Evolutionary conservation across 64 coral and sea anemone species (phyloP), one percentile per base, ranked within the genome.

Genomic region (Astreopora myriophthalma): DNA sequence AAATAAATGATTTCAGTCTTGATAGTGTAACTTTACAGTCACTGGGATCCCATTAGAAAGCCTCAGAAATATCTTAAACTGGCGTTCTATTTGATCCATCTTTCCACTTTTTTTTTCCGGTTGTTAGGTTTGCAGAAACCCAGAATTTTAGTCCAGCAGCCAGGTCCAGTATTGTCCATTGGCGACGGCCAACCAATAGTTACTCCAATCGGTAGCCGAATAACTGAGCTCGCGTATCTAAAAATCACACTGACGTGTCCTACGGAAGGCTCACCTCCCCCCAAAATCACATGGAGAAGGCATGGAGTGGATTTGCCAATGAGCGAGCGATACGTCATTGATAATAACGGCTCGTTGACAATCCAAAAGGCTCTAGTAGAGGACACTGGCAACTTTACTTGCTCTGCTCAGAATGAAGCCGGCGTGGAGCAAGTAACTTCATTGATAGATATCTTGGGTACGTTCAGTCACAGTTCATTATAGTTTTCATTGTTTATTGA

Each of bases 261-360:
- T 25, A 38, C 89, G 9, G 52, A 57, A 52, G 89, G 89, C 14
- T 60, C 65, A 39, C 89, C 89, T 51, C 64, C 19, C 32, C 89
- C 80, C 40, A 74, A 65, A 44, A 66, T 92, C 33, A 70, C 69
- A 3, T 92, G 89, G 89, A 92, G 20, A 63, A 92, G 85, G 72
- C 79, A 92, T 32, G 89, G 89, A 24, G 28, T 73, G 29, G 78
- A 69, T 36, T 26, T 90, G 46, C 8, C 74, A 49, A 12, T 68
- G 23, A 80, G 68, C 31, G 48, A 20, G 52, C 22, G 69, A 61
- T 85, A 85, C 42, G 48, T 27, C n/a, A 61, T 92, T 13, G 42
- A 73, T 72, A 16, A 92, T 7, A 52, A 85, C 25, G 89, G 89
- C 20, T 71, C 89, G 8, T 37, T 92, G 22, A 36, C 81, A 3